These are phyloP conservation scores for Diarsia brunnea DNA, from an alignment of 2,888 invertebrate species.

Conservation along the genomic window DNA sequence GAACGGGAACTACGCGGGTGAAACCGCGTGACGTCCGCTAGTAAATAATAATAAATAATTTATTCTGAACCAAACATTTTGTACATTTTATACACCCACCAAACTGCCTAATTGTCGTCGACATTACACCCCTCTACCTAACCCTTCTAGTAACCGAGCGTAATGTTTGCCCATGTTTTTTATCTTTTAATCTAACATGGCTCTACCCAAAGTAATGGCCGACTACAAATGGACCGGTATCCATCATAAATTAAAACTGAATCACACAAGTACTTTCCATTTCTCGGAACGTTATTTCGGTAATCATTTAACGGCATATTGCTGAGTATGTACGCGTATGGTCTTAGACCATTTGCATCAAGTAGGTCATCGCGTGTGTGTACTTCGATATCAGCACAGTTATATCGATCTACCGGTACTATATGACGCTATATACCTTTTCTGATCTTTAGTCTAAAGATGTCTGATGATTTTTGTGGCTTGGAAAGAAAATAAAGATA, in stretches of 20 bases:
- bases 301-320: constrained; percentile 68
- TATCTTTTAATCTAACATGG: background rate
- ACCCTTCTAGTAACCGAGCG: no score
- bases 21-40: no score
- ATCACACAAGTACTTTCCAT: constrained; percentile 42
- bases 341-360: constrained; percentile 49
- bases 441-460: background rate
- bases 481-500: background rate
- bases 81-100: no score
- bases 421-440: constrained; percentile 53
- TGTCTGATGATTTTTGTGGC: background rate
- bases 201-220: background rate
- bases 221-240: background rate
- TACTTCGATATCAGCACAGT: constrained; percentile 55
- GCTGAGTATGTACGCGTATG: constrained; percentile 53
- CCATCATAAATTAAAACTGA: constrained; percentile 37
- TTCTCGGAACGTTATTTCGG: constrained; percentile 66
- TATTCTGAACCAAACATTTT: no score
- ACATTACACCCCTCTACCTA: no score
- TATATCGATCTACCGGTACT: constrained; percentile 61
- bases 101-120: no score
- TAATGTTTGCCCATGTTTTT: no score
- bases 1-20: no score
- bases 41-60: no score
- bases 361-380: constrained; percentile 60